These are phyloP conservation scores for Xiphophorus couchianus DNA, from an alignment of 2,113 vertebrate genomes.

Conservation along the genomic window DNA sequence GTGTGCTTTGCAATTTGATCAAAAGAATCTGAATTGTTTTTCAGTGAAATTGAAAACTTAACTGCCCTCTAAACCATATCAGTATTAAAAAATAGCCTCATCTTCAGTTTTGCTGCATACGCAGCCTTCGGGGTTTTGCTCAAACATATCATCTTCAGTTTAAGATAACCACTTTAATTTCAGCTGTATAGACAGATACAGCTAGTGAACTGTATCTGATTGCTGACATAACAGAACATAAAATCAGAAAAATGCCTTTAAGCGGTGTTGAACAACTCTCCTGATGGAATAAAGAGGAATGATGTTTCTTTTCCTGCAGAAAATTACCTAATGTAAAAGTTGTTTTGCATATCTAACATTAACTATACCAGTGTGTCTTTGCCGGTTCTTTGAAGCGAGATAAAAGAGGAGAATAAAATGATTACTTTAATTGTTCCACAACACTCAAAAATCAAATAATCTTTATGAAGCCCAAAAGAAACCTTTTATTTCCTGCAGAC, in stretches of 20 bases:
- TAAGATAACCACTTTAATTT: constrained; percentile 8
- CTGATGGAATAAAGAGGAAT: constrained; percentile 22
- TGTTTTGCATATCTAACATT: constrained; percentile 75
- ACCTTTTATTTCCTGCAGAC: constrained; percentile 9
- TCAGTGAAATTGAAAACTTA: background rate
- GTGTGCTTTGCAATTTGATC: constrained; percentile 2
- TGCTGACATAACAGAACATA: constrained; percentile 4
- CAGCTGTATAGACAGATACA: background rate
- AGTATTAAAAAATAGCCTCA: background rate
- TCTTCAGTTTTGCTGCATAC: background rate
- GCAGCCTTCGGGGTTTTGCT: background rate
- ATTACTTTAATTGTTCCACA: background rate
- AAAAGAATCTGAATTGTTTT: background rate
- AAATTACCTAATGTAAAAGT: constrained; percentile 43
- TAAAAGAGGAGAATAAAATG: background rate
- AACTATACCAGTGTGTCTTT: constrained; percentile 36
- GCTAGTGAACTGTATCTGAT: constrained; percentile 5
- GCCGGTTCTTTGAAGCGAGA: constrained; percentile 2
- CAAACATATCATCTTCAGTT: constrained; percentile 3
- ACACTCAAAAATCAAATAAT: background rate
- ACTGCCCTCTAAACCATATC: background rate
- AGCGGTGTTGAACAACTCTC: constrained; percentile 2
- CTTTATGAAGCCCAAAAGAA: constrained; percentile 7
- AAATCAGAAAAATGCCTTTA: constrained; percentile 19
- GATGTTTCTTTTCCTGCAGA: constrained; percentile 35